Evolutionary conservation across 2,797 vertebrate species (phyloP), one percentile per base, ranked within the genome.

Genomic region (Peromyscus melanophrys): DNA sequence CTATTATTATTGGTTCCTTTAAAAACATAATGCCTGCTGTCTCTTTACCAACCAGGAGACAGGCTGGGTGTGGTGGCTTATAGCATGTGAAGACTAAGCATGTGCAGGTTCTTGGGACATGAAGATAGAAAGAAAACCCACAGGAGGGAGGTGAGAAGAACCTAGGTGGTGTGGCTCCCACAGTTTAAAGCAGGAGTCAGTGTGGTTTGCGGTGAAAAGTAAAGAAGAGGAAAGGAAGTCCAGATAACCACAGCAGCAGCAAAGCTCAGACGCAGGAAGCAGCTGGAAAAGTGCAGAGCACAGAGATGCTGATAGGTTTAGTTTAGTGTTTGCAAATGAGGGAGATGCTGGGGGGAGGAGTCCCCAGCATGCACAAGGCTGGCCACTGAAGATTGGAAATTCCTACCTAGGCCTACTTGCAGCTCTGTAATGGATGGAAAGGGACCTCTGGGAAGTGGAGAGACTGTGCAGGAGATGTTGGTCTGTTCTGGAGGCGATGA

Each of bases 111-210:
- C 61, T 49, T 29, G 12, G 19, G 34, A 65, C 52, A 87, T 43
- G 52, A 40, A 29, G 34, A 43, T 1, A 71, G 27, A 61, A 14
- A 4, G 34, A 17, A 75, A 23, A 46, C 11, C 7, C 21, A 34
- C 19, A 34, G n/a, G 67, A 29, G 8, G n/a, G 0, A 1, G 34
- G 29, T 19, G 14, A 57, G 49, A 11, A 55, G 2, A 17, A 37
- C 71, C 23, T 17, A 9, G 21, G n/a, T n/a, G 31, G 6, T 6
- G 19, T 34, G 37, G n/a, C 17, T 5, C 49, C 16, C 25, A 23
- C 6, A 49, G 3, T 27, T 75, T 43, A 23, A n/a, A 57, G 11
- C 29, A 67, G 9, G 23, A 78, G n/a, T 13, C 5, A 0, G 10
- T 46, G 21, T 59, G 37, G 34, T 12, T 34, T 43, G 23, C 1